A percentile compares a stretch with the other conserved stretches of the same genome.
Conservation (phyloP, 2,888 invertebrate genomes). For the Buathra laborator region DNA sequence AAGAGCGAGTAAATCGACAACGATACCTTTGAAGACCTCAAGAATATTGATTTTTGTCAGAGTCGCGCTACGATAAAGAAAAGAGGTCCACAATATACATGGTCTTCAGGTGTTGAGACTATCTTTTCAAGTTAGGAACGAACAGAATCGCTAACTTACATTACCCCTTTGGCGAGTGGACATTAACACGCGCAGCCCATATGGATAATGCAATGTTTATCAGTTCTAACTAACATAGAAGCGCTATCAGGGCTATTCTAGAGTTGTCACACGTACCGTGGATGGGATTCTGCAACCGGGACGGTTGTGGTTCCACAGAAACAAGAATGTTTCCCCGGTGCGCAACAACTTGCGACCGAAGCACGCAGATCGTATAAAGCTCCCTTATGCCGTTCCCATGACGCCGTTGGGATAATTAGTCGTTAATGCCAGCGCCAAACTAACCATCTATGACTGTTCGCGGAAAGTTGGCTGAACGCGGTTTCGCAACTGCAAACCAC, state of each 20-base stretch:
- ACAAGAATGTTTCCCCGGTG: slow-evolving; percentile 22
- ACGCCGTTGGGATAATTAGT: slow-evolving; percentile 47
- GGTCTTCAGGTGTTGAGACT: too few relatives aligned
- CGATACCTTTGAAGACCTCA: too few relatives aligned
- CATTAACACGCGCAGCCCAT: neutral
- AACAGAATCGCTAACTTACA: neutral
- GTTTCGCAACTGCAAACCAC: slow-evolving; percentile 21
- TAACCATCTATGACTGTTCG: slow-evolving; percentile 55
- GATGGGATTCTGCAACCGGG: slow-evolving; percentile 7
- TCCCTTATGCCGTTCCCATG: neutral
- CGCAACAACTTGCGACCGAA: slow-evolving; percentile 1
- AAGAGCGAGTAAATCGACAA: too few relatives aligned
- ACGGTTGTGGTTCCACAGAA: neutral
- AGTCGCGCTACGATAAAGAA: too few relatives aligned
- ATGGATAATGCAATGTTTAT: neutral
- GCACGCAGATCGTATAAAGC: slow-evolving; percentile 7
- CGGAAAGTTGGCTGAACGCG: slow-evolving; percentile 52
- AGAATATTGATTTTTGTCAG: too few relatives aligned
- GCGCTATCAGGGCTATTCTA: neutral
- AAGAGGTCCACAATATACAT: too few relatives aligned
- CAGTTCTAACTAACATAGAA: neutral
- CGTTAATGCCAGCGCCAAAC: slow-evolving; percentile 45
- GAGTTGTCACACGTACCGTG: neutral
- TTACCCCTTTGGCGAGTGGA: too few relatives aligned
- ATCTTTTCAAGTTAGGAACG: neutral